A percentile compares a stretch with the other conserved stretches of the same genome.
Conservation (phyloP, 2,888 invertebrate species). For the Alcis repandata region DNA sequence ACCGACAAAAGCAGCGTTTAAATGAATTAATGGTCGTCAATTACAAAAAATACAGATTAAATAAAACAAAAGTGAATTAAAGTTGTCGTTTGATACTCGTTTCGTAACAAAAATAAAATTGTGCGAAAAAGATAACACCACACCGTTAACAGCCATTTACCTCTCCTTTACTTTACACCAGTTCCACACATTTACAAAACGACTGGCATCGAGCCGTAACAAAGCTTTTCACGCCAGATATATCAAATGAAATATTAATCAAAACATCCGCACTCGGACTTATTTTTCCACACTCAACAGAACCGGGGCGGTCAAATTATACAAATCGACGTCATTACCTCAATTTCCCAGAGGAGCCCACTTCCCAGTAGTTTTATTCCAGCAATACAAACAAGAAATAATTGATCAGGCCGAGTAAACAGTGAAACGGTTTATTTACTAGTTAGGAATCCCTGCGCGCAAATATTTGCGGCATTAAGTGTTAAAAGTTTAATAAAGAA, state of each 20-base stretch:
- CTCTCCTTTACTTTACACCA: too few relatives aligned
- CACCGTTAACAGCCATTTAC: too few relatives aligned
- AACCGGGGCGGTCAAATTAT: slow-evolving; percentile 28
- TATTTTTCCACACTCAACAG: slow-evolving; percentile 23
- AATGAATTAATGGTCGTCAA: too few relatives aligned
- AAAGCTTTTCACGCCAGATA: not conserved
- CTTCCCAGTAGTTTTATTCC: slow-evolving; percentile 30
- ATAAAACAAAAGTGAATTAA: too few relatives aligned
- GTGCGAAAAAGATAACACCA: too few relatives aligned
- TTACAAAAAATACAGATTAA: too few relatives aligned
- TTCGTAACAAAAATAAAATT: too few relatives aligned
- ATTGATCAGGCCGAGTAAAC: slow-evolving; percentile 33
- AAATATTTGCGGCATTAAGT: slow-evolving; percentile 38
- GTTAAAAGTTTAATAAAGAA: slow-evolving; percentile 40
- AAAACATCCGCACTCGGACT: not conserved
- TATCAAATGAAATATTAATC: slow-evolving; percentile 1
- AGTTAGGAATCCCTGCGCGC: slow-evolving; percentile 22
- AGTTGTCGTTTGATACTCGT: too few relatives aligned
- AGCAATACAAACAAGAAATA: slow-evolving; percentile 38
- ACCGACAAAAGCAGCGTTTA: too few relatives aligned
- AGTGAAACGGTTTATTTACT: slow-evolving; percentile 35
- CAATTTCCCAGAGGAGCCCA: slow-evolving; percentile 38
- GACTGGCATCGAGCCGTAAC: not conserved
- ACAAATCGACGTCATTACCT: slow-evolving; percentile 40
- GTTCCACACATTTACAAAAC: not conserved